Evolutionary conservation across 2,797 vertebrate genomes (phyloP).

Genomic region (Anisognathus igniventris): DNA sequence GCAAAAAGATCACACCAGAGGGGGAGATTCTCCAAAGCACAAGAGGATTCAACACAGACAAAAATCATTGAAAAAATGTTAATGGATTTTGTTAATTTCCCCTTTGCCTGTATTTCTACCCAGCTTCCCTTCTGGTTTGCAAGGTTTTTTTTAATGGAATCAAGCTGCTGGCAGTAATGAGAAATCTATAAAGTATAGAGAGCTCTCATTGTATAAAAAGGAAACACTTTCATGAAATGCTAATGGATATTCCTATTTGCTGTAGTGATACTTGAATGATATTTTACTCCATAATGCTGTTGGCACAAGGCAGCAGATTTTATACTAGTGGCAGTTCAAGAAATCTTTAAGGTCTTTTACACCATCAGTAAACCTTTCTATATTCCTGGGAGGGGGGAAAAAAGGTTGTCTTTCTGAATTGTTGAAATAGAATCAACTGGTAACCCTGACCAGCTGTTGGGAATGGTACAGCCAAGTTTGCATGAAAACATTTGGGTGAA

Average conservation of each 20-base stretch:
- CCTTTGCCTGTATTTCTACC: not conserved
- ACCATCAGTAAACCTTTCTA: not conserved
- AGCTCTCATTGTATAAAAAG: not conserved
- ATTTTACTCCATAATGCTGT: not conserved
- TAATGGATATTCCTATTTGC: not conserved
- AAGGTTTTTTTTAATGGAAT: not conserved
- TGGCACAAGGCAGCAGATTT: not conserved
- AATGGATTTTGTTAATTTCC: slow-evolving; percentile 33
- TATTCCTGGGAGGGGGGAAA: not conserved
- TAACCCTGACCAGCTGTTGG: not conserved
- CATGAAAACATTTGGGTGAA: not conserved
- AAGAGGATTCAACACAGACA: not conserved
- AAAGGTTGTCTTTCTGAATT: not conserved
- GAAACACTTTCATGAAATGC: not conserved
- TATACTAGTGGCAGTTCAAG: not conserved
- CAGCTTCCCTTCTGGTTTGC: not conserved
- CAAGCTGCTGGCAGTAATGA: not conserved
- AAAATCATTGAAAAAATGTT: not conserved
- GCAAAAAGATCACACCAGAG: not conserved
- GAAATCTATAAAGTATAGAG: not conserved
- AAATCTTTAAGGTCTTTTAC: not conserved
- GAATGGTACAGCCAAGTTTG: not conserved
- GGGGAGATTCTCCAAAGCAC: not conserved
- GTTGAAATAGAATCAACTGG: not conserved
- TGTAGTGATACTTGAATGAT: not conserved